phyloP scores from a whole-genome alignment of 2,888 invertebrate species.

The Tethea ocularis region DNA sequence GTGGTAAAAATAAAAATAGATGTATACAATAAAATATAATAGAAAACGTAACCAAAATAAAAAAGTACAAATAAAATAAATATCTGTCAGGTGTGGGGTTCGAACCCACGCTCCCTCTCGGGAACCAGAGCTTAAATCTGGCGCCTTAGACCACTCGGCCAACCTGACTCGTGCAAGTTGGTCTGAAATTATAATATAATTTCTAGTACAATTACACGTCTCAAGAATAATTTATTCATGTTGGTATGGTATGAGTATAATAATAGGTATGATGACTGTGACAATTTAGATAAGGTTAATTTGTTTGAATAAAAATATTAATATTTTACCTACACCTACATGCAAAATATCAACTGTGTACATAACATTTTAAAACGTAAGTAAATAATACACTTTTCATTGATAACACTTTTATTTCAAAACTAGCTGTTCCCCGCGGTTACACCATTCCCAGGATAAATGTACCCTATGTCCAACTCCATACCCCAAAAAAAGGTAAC shows the following conservation, averaged over 20 bases:
- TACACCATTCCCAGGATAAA: too few relatives aligned
- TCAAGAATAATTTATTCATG: neutral
- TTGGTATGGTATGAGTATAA: neutral
- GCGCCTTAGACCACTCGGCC: conserved; percentile 93
- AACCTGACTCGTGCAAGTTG: conserved; percentile 82
- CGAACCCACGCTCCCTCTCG: conserved; percentile 92
- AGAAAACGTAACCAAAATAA: conserved; percentile 13
- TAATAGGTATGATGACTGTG: too few relatives aligned
- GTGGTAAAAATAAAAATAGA: too few relatives aligned
- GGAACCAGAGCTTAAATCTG: conserved; percentile 93
- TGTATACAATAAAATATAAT: neutral
- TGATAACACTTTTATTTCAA: too few relatives aligned
- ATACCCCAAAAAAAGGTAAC: too few relatives aligned
- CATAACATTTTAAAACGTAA: too few relatives aligned
- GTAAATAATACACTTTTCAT: too few relatives aligned
- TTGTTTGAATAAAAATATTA: too few relatives aligned
- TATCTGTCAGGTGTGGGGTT: conserved; percentile 89
- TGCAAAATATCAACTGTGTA: too few relatives aligned
- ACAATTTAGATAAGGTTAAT: neutral
- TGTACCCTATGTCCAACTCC: too few relatives aligned
- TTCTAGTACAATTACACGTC: neutral
- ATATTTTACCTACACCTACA: too few relatives aligned
- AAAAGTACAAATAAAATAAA: conserved; percentile 27
- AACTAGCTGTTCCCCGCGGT: too few relatives aligned
- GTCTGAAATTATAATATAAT: conserved; percentile 24